Evolutionary conservation across 2,797 vertebrate species (phyloP).

Genomic region (Sebastes cheni): DNA sequence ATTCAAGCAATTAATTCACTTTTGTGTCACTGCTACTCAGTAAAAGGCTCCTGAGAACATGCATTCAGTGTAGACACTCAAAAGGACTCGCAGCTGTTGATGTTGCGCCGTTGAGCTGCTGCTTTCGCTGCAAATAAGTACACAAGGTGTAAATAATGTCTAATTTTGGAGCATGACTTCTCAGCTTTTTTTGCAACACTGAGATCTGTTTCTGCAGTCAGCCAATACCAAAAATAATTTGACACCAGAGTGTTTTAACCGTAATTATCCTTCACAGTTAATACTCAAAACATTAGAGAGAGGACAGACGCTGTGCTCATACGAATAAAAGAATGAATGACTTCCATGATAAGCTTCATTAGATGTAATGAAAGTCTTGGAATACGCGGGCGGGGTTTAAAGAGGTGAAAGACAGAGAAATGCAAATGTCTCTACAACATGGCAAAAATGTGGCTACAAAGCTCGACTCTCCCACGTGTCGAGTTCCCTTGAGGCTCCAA

Average conservation of each 20-base stretch:
- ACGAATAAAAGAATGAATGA: not conserved
- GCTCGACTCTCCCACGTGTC: not conserved
- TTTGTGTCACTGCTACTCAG: not conserved
- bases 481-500: slow-evolving; percentile 36
- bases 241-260: not conserved
- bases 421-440: not conserved
- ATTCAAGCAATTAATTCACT: not conserved
- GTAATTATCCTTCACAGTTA: not conserved
- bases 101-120: not conserved
- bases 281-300: not conserved
- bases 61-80: not conserved
- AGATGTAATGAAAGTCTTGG: not conserved
- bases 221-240: not conserved
- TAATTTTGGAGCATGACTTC: not conserved
- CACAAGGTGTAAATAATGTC: slow-evolving; percentile 6
- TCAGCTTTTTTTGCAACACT: not conserved
- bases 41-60: not conserved
- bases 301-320: not conserved
- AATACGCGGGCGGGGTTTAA: not conserved
- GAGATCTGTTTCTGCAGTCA: not conserved
- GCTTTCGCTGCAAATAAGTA: not conserved
- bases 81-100: not conserved
- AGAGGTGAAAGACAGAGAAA: not conserved
- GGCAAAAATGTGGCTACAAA: slow-evolving; percentile 14
- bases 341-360: not conserved